phyloP scores from a whole-genome alignment of 92 coral and sea anemone species.

The Paragorgia papillata region DNA sequence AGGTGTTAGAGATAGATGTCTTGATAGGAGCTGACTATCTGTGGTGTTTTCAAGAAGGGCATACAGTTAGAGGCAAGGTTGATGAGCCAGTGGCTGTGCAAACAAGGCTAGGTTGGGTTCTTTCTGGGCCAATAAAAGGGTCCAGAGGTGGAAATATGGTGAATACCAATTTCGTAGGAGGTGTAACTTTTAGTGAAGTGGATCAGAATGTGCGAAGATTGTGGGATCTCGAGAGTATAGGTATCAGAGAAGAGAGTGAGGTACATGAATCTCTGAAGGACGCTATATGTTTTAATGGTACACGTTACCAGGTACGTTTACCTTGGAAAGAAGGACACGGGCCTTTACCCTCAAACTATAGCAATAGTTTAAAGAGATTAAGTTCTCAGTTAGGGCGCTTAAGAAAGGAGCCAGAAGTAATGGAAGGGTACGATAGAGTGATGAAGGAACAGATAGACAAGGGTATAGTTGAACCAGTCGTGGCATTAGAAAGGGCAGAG shows the following conservation, averaged over 20 bases:
- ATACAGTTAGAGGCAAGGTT: no score
- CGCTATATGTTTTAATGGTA: no score
- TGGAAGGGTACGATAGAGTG: constrained; percentile 2
- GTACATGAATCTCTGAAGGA: no score
- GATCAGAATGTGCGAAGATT: constrained; percentile 21
- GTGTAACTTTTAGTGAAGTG: not conserved
- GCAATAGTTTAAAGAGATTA: not conserved
- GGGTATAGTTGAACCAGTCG: constrained; percentile 44
- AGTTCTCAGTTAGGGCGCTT: not conserved
- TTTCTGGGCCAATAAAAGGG: no score
- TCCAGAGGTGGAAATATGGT: no score
- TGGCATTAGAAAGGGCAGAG: constrained; percentile 7
- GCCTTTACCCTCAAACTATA: no score
- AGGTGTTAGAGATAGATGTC: constrained; percentile 47
- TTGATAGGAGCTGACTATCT: constrained; percentile 58
- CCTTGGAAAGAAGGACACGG: no score
- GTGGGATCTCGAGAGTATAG: no score
- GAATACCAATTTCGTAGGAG: not conserved
- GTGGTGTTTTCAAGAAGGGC: no score
- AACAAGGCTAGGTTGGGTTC: constrained; percentile 38
- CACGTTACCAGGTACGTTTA: no score
- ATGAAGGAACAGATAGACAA: constrained; percentile 9
- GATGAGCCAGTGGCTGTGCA: constrained; percentile 33
- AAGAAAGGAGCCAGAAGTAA: constrained; percentile 14
- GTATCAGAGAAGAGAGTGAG: no score